Evolutionary conservation across 2,797 vertebrate genomes (phyloP).

Genomic region (Acestrorhynchus altus): DNA sequence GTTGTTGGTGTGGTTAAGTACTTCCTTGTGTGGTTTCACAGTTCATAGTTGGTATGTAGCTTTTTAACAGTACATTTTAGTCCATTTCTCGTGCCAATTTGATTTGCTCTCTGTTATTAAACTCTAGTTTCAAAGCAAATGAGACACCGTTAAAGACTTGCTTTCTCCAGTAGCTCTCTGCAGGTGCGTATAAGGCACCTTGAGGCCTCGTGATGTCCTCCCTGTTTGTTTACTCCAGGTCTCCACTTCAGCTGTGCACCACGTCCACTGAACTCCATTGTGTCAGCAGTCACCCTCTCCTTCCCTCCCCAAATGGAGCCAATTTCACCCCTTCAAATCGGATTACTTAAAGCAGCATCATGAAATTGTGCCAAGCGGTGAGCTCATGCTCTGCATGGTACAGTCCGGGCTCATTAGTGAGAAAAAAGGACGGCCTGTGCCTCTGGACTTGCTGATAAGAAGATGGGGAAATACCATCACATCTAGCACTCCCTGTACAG

Average conservation of each 20-base stretch:
- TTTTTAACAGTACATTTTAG: too few species aligned
- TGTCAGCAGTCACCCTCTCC: conserved; percentile 2
- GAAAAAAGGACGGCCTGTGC: conserved; percentile 33
- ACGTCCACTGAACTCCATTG: conserved; percentile 35
- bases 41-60: too few species aligned
- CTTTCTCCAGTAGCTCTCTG: not conserved
- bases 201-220: not conserved
- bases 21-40: too few species aligned
- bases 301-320: conserved; percentile 17
- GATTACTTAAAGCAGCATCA: conserved; percentile 48
- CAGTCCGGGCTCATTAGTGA: conserved; percentile 18
- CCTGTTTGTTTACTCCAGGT: conserved; percentile 34
- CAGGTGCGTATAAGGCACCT: conserved; percentile 27
- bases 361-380: conserved; percentile 38
- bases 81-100: too few species aligned
- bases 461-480: conserved; percentile 38
- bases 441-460: conserved; percentile 10
- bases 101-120: too few species aligned
- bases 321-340: conserved; percentile 45
- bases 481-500: conserved; percentile 5
- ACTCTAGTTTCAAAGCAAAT: not conserved
- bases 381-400: conserved; percentile 27
- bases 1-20: too few species aligned
- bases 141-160: conserved; percentile 1
- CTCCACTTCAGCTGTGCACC: conserved; percentile 36